Percentiles rank a stretch among this genome's conserved stretches.
phyloP scores from a whole-genome alignment of 2,888 invertebrate species.

The Spatulosminthurus flaviceps region DNA sequence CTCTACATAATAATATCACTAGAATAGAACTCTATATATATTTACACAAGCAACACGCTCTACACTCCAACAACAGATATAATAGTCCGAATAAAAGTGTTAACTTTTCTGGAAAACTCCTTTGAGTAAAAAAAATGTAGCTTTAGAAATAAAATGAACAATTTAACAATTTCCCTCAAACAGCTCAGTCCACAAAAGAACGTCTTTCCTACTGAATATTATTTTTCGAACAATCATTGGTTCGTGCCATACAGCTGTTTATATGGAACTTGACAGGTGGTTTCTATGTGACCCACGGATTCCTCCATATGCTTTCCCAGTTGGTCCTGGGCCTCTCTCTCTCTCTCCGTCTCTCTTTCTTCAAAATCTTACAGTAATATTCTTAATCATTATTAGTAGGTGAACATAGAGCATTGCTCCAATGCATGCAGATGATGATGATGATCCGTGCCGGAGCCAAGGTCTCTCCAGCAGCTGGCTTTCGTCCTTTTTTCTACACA shows the following conservation, averaged over 20 bases:
- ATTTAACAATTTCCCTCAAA: neutral
- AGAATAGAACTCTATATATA: too few species aligned
- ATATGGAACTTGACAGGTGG: constrained; percentile 20
- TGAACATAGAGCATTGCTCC: neutral
- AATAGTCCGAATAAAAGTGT: neutral
- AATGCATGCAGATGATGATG: neutral
- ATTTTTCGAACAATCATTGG: constrained; percentile 2
- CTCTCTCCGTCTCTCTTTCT: too few species aligned
- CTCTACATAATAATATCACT: too few species aligned
- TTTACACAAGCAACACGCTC: neutral
- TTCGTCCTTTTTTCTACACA: constrained; percentile 28
- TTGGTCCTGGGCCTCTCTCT: too few species aligned
- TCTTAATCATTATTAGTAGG: constrained; percentile 28
- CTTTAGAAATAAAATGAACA: too few species aligned
- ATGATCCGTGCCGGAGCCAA: constrained; percentile 26
- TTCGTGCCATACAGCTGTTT: constrained; percentile 14
- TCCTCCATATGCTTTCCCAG: constrained; percentile 13
- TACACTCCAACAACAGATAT: neutral
- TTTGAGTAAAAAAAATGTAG: too few species aligned
- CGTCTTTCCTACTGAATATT: neutral
- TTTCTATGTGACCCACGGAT: constrained; percentile 14
- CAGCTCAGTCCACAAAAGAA: neutral
- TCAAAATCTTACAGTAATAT: constrained; percentile 1
- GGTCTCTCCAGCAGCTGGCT: constrained; percentile 29
- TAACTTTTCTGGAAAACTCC: constrained; percentile 5